These are phyloP conservation scores for Lemur catta DNA, from an alignment of 2,797 vertebrate genomes.

Conservation along the genomic window DNA sequence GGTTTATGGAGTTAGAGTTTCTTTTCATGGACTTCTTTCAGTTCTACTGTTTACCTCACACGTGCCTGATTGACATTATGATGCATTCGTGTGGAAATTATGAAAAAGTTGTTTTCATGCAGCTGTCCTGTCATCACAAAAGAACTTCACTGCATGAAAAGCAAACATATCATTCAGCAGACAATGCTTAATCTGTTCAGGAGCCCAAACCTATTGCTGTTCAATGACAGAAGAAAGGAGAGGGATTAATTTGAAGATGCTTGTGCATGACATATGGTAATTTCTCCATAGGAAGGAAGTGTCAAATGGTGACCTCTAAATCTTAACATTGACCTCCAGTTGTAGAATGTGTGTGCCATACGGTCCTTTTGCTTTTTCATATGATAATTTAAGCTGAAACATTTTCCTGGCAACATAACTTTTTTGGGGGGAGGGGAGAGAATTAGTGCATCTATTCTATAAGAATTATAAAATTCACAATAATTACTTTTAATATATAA, in stretches of 20 bases:
- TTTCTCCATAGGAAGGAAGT: constrained; percentile 87
- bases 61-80: constrained; percentile 74
- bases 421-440: background rate
- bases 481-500: background rate
- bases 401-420: constrained; percentile 59
- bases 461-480: background rate
- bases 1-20: background rate
- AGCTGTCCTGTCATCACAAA: constrained; percentile 82
- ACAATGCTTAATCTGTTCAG: constrained; percentile 84
- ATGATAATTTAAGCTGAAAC: constrained; percentile 79
- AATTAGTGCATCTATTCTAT: background rate
- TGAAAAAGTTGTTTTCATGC: constrained; percentile 79
- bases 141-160: constrained; percentile 80
- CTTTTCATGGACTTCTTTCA: background rate
- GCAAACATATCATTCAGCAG: constrained; percentile 79
- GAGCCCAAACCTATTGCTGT: constrained; percentile 85
- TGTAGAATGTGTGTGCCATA: constrained; percentile 81
- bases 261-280: constrained; percentile 91
- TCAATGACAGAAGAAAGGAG: constrained; percentile 85
- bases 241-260: constrained; percentile 87
- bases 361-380: constrained; percentile 83
- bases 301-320: constrained; percentile 86
- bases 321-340: constrained; percentile 79
- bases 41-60: constrained; percentile 2
- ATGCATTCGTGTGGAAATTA: constrained; percentile 75